These are phyloP conservation scores for Druon quercuslanigerum DNA, from an alignment of 1,140 invertebrate species.

Conservation along the genomic window DNA sequence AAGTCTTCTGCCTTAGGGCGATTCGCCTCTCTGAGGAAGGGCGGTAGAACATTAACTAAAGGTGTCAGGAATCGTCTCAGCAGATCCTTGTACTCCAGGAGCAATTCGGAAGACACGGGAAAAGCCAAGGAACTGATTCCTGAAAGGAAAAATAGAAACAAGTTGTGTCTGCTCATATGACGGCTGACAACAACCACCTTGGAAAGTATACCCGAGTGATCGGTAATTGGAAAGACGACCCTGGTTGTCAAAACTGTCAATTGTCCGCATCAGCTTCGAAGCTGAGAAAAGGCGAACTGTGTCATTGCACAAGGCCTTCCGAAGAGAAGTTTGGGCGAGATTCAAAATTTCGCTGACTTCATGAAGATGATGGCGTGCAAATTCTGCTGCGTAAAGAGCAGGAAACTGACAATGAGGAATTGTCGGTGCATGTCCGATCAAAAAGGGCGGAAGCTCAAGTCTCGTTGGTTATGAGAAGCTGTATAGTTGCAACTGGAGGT, in stretches of 20 bases:
- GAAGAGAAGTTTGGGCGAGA: constrained; percentile 7
- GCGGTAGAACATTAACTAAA: constrained; percentile 72
- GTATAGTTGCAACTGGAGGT: not conserved
- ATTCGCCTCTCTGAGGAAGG: constrained; percentile 77
- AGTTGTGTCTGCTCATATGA: constrained; percentile 74
- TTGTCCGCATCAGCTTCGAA: constrained; percentile 39
- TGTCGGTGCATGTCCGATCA: constrained; percentile 9
- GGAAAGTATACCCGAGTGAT: constrained; percentile 73
- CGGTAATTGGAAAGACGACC: constrained; percentile 11
- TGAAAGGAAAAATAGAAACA: constrained; percentile 71
- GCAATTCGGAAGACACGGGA: constrained; percentile 71
- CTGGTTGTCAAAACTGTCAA: constrained; percentile 53
- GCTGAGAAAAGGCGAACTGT: constrained; percentile 34
- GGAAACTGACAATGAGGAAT: constrained; percentile 3
- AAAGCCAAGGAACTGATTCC: constrained; percentile 70
- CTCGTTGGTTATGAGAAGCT: not conserved
- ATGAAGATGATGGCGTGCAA: constrained; percentile 29
- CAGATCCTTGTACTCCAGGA: constrained; percentile 76
- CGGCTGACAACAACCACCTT: constrained; percentile 70
- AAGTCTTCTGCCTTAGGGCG: constrained; percentile 72
- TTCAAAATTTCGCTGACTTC: not conserved
- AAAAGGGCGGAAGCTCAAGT: not conserved
- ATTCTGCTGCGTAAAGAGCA: not conserved
- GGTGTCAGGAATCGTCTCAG: constrained; percentile 67
- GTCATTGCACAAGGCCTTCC: constrained; percentile 30